Percentiles rank a stretch among this genome's conserved stretches.
These are phyloP conservation scores for Candidula unifasciata DNA, from an alignment of 2,888 invertebrate species.

Conservation along the genomic window DNA sequence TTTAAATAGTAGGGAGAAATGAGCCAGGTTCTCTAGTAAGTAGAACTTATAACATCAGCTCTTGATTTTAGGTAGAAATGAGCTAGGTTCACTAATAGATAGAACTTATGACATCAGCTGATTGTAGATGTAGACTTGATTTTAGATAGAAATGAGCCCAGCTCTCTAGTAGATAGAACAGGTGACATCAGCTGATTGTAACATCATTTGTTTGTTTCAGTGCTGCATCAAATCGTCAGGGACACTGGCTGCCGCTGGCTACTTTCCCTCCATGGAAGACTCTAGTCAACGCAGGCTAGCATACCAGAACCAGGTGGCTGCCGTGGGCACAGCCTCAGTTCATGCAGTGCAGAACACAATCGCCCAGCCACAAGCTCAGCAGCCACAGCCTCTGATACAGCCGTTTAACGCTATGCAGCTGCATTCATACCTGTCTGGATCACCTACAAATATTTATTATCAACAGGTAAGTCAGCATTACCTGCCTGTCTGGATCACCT, in stretches of 20 bases:
- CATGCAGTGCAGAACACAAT: constrained; percentile 21
- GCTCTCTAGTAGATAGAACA: too few species aligned
- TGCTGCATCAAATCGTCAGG: constrained; percentile 52
- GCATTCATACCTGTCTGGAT: constrained; percentile 33
- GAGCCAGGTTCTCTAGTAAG: too few species aligned
- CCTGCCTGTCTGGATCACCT: too few species aligned
- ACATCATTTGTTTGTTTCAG: constrained; percentile 24
- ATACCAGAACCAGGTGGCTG: constrained; percentile 40
- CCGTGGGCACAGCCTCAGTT: constrained; percentile 23
- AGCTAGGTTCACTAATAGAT: too few species aligned
- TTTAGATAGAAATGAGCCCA: too few species aligned
- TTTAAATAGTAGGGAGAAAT: too few species aligned
- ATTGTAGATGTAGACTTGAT: too few species aligned
- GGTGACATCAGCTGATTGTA: too few species aligned
- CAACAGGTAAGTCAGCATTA: constrained; percentile 33
- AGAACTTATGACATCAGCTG: too few species aligned
- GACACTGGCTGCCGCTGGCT: constrained; percentile 44
- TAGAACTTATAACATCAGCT: too few species aligned
- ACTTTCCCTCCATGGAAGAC: constrained; percentile 46
- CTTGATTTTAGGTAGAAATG: too few species aligned
- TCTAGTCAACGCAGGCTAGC: constrained; percentile 39
- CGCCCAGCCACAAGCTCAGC: constrained; percentile 33
- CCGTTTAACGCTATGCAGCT: constrained; percentile 35
- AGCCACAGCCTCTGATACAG: constrained; percentile 17
- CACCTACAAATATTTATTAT: constrained; percentile 35